Evolutionary conservation across 2,888 invertebrate species (phyloP).

Genomic region (Tupiocoris notatus): DNA sequence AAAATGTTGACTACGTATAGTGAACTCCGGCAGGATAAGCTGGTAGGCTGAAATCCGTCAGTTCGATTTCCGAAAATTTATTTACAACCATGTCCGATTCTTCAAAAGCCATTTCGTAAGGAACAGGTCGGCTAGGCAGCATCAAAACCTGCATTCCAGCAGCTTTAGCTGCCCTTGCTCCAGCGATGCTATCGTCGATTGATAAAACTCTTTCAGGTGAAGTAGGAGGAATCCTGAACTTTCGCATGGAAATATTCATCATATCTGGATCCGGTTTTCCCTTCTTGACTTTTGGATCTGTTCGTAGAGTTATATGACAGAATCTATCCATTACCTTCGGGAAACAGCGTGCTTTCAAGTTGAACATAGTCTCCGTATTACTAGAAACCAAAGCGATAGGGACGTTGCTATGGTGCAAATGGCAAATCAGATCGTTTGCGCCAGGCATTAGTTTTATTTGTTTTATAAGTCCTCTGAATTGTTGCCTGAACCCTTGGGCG

Average conservation of each 20-base stretch:
- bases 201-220: constrained; percentile 7
- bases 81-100: constrained; percentile 27
- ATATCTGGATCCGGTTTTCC: constrained; percentile 44
- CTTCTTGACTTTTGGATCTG: constrained; percentile 28
- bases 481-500: constrained; percentile 43
- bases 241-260: constrained; percentile 1
- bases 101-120: constrained; percentile 8
- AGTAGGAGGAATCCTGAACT: constrained; percentile 13
- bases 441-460: neutral
- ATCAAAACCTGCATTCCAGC: constrained; percentile 36
- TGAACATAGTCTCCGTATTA: constrained; percentile 30
- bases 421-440: constrained; percentile 40
- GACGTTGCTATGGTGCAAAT: constrained; percentile 33
- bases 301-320: constrained; percentile 39
- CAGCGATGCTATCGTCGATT: constrained; percentile 34
- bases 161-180: constrained; percentile 30
- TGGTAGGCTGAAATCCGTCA: constrained; percentile 23
- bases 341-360: constrained; percentile 26
- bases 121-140: constrained; percentile 12
- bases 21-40: neutral
- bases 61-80: constrained; percentile 2
- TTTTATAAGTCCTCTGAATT: constrained; percentile 21
- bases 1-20: too few species aligned
- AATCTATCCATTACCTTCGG: constrained; percentile 31
- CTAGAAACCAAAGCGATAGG: constrained; percentile 43